phyloP scores from a whole-genome alignment of 2,888 invertebrate species.

The Plebejus anna region DNA sequence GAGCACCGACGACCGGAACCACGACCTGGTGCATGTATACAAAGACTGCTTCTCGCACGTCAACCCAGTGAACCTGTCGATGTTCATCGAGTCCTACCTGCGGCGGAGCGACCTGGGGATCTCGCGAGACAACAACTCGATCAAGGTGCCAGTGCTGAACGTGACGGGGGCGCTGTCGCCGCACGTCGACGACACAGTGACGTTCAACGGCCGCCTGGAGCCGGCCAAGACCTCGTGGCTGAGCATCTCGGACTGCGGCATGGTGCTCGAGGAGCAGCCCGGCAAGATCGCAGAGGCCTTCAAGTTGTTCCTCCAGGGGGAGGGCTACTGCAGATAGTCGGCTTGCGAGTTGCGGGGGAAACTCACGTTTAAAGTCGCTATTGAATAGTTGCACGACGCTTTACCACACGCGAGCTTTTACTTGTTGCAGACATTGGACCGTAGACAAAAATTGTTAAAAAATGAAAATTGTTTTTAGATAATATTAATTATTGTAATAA shows the following conservation, averaged over 20 bases:
- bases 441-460: slow-evolving; percentile 27
- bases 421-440: slow-evolving; percentile 26
- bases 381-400: slow-evolving; percentile 72
- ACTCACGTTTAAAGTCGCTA: slow-evolving; percentile 51
- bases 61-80: slow-evolving; percentile 95
- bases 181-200: slow-evolving; percentile 97
- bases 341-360: slow-evolving; percentile 39
- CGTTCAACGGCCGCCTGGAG: slow-evolving; percentile 96
- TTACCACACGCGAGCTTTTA: slow-evolving; percentile 64
- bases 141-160: slow-evolving; percentile 94
- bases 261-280: slow-evolving; percentile 99
- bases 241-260: slow-evolving; percentile 98
- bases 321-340: slow-evolving; percentile 93
- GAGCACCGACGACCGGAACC: slow-evolving; percentile 92
- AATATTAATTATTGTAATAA: slow-evolving; percentile 62
- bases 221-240: slow-evolving; percentile 98
- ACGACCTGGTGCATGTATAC: slow-evolving; percentile 96
- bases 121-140: slow-evolving; percentile 80
- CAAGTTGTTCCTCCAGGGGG: slow-evolving; percentile 97
- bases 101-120: slow-evolving; percentile 94
- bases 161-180: slow-evolving; percentile 96
- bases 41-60: slow-evolving; percentile 96
- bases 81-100: slow-evolving; percentile 96
- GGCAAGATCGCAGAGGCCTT: slow-evolving; percentile 98
- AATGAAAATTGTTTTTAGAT: slow-evolving; percentile 58